Evolutionary conservation across 2,113 vertebrate genomes (phyloP), one percentile per base, ranked within the genome.

Genomic region (Anhinga anhinga): DNA sequence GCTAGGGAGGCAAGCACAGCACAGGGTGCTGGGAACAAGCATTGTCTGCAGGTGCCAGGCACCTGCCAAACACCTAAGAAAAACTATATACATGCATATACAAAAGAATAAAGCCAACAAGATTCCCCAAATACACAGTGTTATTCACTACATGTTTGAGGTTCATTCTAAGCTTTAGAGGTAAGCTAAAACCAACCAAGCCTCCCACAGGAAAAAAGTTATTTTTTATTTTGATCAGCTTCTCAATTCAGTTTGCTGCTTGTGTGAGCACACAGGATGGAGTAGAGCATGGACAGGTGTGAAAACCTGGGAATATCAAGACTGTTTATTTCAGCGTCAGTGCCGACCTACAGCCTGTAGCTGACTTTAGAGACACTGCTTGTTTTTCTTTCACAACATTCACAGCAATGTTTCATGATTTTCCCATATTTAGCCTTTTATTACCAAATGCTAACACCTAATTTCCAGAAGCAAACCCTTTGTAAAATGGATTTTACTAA

Each of bases 261-360:
- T 47, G 30, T 59, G 42, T 47, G 81, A 89, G 69, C 21, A 12
- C 15, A 6, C 13, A 34, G 59, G 30, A 69, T 27, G 18, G 52
- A 88, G 36, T 2, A 49, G 26, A 61, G 13, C 27, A 79, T 0
- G 0, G 38, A n/a, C 4, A 34, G 12, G 40, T 69, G 16, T 18
- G 65, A 77, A 89, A 86, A 70, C 5, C 22, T 22, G 19, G 59
- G 47, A 52, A 34, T 47, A 61, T 22, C 1, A 1, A 81, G 53
- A 34, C 18, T 15, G 2, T 84, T 85, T 63, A 72, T 83, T 73
- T 73, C 87, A 42, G 50, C 4, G 4, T 34, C 69, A 32, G 34
- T 50, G 36, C 20, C 45, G 59, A 89, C 50, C 63, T 36, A 30
- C 8, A 76, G n/a, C 29, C 71, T 52, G 34, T 19, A 74, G 30